Base-by-base conservation (phyloP, 2,888 invertebrate genomes). In the Sericinus montela region DNA sequence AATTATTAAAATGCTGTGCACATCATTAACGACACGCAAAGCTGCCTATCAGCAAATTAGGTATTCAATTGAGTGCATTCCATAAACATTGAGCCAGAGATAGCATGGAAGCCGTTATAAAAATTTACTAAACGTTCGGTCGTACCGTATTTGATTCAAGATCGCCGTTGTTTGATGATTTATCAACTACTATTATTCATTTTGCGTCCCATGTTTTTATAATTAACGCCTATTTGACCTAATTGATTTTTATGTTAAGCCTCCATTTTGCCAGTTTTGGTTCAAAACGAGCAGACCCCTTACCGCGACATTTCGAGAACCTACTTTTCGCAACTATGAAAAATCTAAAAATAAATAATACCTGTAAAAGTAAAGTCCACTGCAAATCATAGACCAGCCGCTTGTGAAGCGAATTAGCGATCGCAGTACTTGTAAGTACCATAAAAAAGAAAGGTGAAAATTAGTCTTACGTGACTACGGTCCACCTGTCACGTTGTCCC, bases 61-160 rank as follows among this genome's bases (percentile, higher is more conserved):
- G 72, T 75, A 80, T 80, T 74, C 81, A 56, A 53, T 59, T 53
- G 58, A 55, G 65, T 48, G 55, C 55, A 32, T 56, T 65, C 58
- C 56, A 61, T 62, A 66, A 71, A 72, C 72, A 77, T 75, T 74
- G 75, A 72, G 70, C 61, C 69, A 67, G 60, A 72, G 60, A 71
- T 69, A 67, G 75, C 55, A 58, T 56, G 57, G 65, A 63, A 60
- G 75, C 87, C 84, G 86, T 86, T 86, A 85, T 69, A 75, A 75
- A 69, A 75, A 70, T 68, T 67, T 68, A 71, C 62, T 67, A 63
- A 63, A 60, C 62, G 61, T 30, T 23, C 32, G 58, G 59, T 65
- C 58, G 55, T 57, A 51, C 72, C 72, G 65, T 73, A 63, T 70
- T 49, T 48, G 59, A 45, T 60, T 16, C 58, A 58, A 60, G 56